Base-by-base conservation (phyloP, 2,888 invertebrate genomes). In the Harpalus rubripes region DNA sequence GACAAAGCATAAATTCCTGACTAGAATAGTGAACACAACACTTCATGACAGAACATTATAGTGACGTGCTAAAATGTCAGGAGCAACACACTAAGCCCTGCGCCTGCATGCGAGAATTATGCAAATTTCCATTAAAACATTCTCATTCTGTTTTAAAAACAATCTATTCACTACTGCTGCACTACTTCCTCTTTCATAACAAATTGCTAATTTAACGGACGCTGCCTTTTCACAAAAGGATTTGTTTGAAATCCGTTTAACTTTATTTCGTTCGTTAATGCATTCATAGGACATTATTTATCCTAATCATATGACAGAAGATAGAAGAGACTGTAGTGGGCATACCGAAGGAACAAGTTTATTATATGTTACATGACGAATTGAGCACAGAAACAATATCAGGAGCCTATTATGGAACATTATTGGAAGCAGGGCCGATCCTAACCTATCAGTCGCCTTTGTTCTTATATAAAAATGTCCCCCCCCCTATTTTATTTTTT, bases 1-100 rank as follows among this genome's bases (percentile, higher is more conserved):
- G 63, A 63, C 63, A 63, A 63, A 63, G 26, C 63, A 63, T 63
- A 63, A 63, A 63, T 63, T 63, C 63, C 63, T 63, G 63, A 63
- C 63, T 63, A 26, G 63, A 63, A 63, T 63, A 63, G 63, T 7
- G 63, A 63, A 63, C 18, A 63, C 63, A 63, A 63, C 26, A 22
- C 63, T 12, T 16, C 63, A 26, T 63, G 63, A 63, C 63, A 22
- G 63, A 22, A 59, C 59, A 16, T 59, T 63, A 22, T 63, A 63
- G 63, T 63, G 44, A 72, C 41, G 41, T 41, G 72, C n/a, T 32
- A n/a, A 72, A 72, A 72, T 72, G 72, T 16, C 15, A 68, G 15
- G 32, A 22, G 68, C 32, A 68, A 68, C 39, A 68, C 32, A 32
- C 32, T 32, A 32, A 32, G 39, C 26, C 8, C 15, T 12, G 68